Base-by-base conservation (phyloP, 92 coral and sea anemone species). In the Meandrina meandrites region DNA sequence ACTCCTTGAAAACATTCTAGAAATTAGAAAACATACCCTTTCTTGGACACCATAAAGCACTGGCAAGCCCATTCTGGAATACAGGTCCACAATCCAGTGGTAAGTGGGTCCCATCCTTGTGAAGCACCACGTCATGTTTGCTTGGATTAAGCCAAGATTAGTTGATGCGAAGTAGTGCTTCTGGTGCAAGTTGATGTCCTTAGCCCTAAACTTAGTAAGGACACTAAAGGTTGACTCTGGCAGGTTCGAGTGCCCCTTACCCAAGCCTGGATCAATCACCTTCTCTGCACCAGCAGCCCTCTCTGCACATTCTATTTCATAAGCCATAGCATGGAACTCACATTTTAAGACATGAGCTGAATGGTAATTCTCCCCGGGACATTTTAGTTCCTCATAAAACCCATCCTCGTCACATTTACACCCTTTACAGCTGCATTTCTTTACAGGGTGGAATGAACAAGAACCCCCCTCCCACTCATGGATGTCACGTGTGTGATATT, bases 401-500 rank as follows among this genome's bases (percentile, higher is more conserved):
- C 91, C 93, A 83, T 87, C n/a, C 37, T 76, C 82, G 27, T 91
- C 91, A 8, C 6, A 48, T 8, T 9, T 34, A 70, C 85, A 84
- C 5, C 70, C 50, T 75, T 83, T 78, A 28, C 88, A 89, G 50
- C 71, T 68, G 50, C 85, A 89, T 32, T 87, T 87, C 14, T 62
- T 57, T 15, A 53, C 14, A 4, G 82, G 82, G 56, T 79, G 82
- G 22, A 79, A 79, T 2, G 31, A 34, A 56, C 69, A 82, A 16
- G 72, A 82, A 5, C 87, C 91, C 24, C 87, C 89, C 53, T 88
- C 88, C 93, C 93, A 88, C 60, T 83, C 76, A 72, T 83, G 93
- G 31, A 91, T 88, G 82, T 83, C 93, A 60, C 89, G 66, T 82
- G 77, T 70, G 83, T 91, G 93, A 81, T 91, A 88, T 81, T 88